Base-by-base conservation (phyloP, 2,888 invertebrate species). In the Pandemis cinnamomeana region DNA sequence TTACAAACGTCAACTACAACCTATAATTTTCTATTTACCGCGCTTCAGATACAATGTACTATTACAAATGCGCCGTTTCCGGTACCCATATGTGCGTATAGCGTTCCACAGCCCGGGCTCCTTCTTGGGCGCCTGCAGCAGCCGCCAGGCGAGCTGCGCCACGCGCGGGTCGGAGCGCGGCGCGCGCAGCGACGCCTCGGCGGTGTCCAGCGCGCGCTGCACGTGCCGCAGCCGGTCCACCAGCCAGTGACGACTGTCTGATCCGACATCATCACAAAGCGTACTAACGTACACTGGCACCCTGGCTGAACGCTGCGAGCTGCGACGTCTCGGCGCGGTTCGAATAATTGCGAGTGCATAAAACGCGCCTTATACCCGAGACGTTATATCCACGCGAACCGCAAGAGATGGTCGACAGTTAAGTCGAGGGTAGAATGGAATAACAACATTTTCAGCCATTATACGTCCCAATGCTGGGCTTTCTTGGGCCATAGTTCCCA, bases 221-320 rank as follows among this genome's bases (percentile, higher is more conserved):
- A 87, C 89, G 86, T 86, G 82, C 82, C 85, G 86, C 86, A 87
- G 83, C 81, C 88, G 88, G 83, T 89, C 86, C 83, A 86, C 87
- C 81, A 89, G 86, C 81, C 87, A 87, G 85, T 89, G 90, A 86
- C 86, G 84, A 91, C 93, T 93, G 89, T 88, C 92, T 92, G 90
- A 88, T 88, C 86, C 86, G 80, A 82, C 80, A 83, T 81, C 77
- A 76, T n/a, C 78, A 79, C 78, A 79, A 76, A 81, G 81, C 81
- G 81, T 82, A 82, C 82, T 83, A 36, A 44, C 44, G 4, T 44
- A 8, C 44, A 7, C 44, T 44, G 5, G 6, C 7, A 44, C 7
- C 44, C 44, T 36, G 27, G 20, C 20, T 20, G 20, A 20, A 0
- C 20, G 20, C 20, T 20, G 20, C 20, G 20, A 0, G 20, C 20